Percentiles rank a stretch among this genome's conserved stretches.
phyloP scores from a whole-genome alignment of 2,113 vertebrate genomes.

The Herpetotheres cachinnans region DNA sequence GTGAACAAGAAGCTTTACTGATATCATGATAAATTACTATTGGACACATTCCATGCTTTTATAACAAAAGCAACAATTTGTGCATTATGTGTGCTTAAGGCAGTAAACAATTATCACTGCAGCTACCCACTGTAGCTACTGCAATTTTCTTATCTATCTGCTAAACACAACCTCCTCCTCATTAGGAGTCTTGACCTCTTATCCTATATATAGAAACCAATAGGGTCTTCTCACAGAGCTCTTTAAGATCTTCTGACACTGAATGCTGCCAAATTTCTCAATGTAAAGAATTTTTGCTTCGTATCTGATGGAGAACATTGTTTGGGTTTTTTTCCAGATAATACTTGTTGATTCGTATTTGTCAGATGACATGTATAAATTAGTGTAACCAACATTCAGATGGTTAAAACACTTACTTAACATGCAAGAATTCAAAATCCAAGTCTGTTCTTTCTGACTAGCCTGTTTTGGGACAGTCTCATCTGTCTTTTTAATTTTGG shows the following conservation, averaged over 20 bases:
- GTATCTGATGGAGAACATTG: not conserved
- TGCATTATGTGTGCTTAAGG: not conserved
- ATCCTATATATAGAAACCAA: not conserved
- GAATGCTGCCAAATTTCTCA: not conserved
- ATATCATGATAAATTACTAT: not conserved
- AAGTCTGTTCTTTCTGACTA: not conserved
- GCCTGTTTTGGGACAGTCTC: not conserved
- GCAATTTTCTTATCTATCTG: not conserved
- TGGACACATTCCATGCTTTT: not conserved
- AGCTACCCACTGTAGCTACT: not conserved
- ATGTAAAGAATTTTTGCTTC: not conserved
- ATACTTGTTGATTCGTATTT: not conserved
- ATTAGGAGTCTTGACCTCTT: not conserved
- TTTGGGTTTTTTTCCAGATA: not conserved
- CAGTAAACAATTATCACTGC: not conserved
- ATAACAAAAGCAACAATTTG: not conserved
- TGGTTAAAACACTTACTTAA: not conserved
- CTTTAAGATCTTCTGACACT: not conserved
- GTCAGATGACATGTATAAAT: not conserved
- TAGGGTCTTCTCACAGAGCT: not conserved
- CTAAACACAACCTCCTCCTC: not conserved
- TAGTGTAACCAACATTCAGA: not conserved
- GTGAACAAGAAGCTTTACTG: not conserved
- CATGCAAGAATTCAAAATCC: not conserved
- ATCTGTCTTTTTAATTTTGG: not conserved